Conservation (phyloP, 2,113 vertebrate species). For the Oncorhynchus gorbuscha region DNA sequence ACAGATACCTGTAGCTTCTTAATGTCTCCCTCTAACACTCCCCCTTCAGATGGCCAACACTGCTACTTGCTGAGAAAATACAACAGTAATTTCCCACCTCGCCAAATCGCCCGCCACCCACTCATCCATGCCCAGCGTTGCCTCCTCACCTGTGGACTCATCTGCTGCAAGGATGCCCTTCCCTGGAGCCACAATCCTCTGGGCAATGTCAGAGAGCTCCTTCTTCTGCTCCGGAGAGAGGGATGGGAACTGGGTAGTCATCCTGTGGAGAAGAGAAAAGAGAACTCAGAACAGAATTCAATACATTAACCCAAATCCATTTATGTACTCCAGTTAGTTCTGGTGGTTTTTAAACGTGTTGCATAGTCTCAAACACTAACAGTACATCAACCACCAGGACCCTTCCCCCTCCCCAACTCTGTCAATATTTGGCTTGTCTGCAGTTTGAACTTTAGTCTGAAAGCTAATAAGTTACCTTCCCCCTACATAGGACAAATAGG, state of each 20-base stretch:
- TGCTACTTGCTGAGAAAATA: background rate
- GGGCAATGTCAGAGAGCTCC: slow-evolving; percentile 88
- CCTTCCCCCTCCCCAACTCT: slow-evolving; percentile 16
- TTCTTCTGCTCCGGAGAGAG: slow-evolving; percentile 91
- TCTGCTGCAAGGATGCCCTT: slow-evolving; percentile 97
- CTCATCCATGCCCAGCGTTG: background rate
- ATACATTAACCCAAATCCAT: slow-evolving; percentile 19
- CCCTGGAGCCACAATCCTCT: slow-evolving; percentile 88
- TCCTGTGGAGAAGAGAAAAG: slow-evolving; percentile 58
- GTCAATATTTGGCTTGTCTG: slow-evolving; percentile 61
- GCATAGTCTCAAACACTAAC: background rate
- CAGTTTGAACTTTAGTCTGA: slow-evolving; percentile 59
- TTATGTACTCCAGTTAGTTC: background rate
- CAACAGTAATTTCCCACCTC: too few relatives aligned
- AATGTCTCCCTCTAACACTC: too few relatives aligned
- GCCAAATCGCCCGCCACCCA: background rate
- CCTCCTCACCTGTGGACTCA: slow-evolving; percentile 90
- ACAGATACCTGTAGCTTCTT: too few relatives aligned
- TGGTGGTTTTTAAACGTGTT: too few relatives aligned
- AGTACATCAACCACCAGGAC: slow-evolving; percentile 4
- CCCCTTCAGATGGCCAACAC: too few relatives aligned
- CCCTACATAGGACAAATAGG: slow-evolving; percentile 5
- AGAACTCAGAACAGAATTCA: background rate
- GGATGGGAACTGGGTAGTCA: slow-evolving; percentile 86
- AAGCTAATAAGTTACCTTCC: slow-evolving; percentile 1